Conservation (phyloP, 2,797 vertebrate genomes). For the Eptatretus atami region DNA sequence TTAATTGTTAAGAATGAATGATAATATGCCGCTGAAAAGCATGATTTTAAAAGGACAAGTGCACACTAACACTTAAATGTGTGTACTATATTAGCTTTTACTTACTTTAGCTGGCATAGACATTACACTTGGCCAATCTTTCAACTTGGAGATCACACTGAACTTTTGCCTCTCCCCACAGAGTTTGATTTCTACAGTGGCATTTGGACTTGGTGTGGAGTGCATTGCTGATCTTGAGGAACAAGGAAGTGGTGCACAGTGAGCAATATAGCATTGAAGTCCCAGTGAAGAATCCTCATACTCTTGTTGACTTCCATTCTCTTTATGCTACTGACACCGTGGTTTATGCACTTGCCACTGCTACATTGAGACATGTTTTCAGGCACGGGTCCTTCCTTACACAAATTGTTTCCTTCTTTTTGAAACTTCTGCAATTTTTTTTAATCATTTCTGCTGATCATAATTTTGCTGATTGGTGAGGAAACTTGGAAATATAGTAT, state of each 20-base stretch:
- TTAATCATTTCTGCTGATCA: no score
- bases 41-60: no score
- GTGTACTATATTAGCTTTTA: no score
- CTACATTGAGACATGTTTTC: slow-evolving; percentile 75
- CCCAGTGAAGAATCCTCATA: slow-evolving; percentile 54
- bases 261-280: slow-evolving; percentile 43
- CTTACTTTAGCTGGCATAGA: no score
- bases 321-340: slow-evolving; percentile 52
- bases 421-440: slow-evolving; percentile 10
- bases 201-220: slow-evolving; percentile 66
- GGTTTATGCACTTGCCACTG: slow-evolving; percentile 55
- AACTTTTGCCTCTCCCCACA: slow-evolving; percentile 12
- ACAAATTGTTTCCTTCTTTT: no score
- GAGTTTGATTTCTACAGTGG: slow-evolving; percentile 70
- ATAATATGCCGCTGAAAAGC: no score
- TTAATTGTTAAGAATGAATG: no score
- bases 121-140: no score
- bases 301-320: slow-evolving; percentile 50
- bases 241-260: slow-evolving; percentile 61
- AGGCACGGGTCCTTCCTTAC: slow-evolving; percentile 18
- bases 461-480: no score
- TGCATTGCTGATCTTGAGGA: slow-evolving; percentile 74
- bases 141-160: no score
- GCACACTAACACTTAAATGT: no score
- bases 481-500: neutral